Percentiles rank a stretch among this genome's conserved stretches.
Conservation (phyloP, 2,888 invertebrate species). For the Lochmaea capreae region DNA sequence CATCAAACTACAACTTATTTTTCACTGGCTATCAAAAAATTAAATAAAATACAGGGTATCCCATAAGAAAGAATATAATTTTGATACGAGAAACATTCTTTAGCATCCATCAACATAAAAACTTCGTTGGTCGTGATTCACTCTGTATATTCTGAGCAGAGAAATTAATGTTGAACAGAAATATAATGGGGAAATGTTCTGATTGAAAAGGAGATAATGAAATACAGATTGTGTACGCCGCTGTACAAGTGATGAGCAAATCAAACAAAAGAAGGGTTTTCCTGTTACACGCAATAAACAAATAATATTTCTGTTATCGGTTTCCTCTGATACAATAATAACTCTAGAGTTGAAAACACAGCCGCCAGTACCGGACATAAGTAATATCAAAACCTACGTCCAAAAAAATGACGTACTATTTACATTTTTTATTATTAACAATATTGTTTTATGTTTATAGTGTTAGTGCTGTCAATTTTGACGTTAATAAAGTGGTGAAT, state of each 20-base stretch:
- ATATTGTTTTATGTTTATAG: neutral
- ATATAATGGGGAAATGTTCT: too few species aligned
- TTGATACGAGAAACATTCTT: too few species aligned
- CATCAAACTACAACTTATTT: too few species aligned
- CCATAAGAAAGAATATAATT: too few species aligned
- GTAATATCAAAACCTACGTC: neutral
- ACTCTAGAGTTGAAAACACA: neutral
- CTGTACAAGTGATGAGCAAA: neutral
- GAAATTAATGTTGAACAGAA: too few species aligned
- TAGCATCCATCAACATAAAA: too few species aligned
- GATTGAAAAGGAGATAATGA: too few species aligned
- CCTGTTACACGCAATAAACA: constrained; percentile 5
- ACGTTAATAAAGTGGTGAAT: constrained; percentile 28
- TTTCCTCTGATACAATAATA: constrained; percentile 4
- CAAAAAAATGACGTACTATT: neutral
- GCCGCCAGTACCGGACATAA: neutral
- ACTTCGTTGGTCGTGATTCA: too few species aligned
- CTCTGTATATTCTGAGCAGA: too few species aligned
- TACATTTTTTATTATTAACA: neutral
- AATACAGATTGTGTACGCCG: neutral
- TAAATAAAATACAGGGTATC: too few species aligned
- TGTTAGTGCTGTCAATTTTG: constrained; percentile 24
- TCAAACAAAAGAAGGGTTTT: constrained; percentile 10
- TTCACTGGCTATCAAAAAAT: too few species aligned
- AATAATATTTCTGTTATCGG: constrained; percentile 8